A percentile compares a stretch with the other conserved stretches of the same genome.
These are phyloP conservation scores for Lipophrys pholis DNA, from an alignment of 2,113 vertebrate species.

Conservation along the genomic window DNA sequence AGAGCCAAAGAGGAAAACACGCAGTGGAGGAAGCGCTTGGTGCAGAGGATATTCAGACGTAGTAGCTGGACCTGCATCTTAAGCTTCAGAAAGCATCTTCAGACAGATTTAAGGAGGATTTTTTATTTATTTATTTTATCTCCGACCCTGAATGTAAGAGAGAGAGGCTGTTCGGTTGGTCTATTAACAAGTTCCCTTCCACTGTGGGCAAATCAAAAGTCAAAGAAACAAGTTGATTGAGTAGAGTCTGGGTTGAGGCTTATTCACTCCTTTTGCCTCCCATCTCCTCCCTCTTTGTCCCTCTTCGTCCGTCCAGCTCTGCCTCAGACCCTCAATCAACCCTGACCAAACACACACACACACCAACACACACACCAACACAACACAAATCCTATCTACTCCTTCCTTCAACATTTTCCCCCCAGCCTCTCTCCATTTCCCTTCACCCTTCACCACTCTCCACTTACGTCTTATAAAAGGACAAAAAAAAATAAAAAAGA, in stretches of 20 bases:
- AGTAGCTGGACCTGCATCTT: not conserved
- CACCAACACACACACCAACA: constrained; percentile 2
- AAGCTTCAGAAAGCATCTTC: not conserved
- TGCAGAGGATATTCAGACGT: not conserved
- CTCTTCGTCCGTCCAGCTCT: constrained; percentile 3
- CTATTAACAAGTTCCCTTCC: not conserved
- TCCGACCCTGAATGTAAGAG: not conserved
- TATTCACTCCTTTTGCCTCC: not conserved
- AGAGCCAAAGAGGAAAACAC: not conserved
- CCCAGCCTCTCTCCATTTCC: constrained; percentile 10
- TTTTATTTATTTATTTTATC: not conserved
- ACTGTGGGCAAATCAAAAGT: too few relatives aligned
- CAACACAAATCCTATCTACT: constrained; percentile 3
- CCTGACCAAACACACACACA: too few relatives aligned
- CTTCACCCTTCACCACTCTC: constrained; percentile 36
- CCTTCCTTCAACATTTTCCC: constrained; percentile 18
- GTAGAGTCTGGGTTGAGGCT: not conserved
- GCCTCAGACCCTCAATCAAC: not conserved
- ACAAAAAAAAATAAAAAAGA: not conserved
- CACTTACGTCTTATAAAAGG: constrained; percentile 28
- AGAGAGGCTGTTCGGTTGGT: not conserved
- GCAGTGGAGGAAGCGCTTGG: not conserved
- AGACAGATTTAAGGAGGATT: not conserved
- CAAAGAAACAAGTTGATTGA: not conserved
- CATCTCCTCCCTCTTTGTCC: not conserved